These are phyloP conservation scores for Arvicanthis niloticus DNA, from an alignment of 2,113 vertebrate genomes.

Conservation along the genomic window DNA sequence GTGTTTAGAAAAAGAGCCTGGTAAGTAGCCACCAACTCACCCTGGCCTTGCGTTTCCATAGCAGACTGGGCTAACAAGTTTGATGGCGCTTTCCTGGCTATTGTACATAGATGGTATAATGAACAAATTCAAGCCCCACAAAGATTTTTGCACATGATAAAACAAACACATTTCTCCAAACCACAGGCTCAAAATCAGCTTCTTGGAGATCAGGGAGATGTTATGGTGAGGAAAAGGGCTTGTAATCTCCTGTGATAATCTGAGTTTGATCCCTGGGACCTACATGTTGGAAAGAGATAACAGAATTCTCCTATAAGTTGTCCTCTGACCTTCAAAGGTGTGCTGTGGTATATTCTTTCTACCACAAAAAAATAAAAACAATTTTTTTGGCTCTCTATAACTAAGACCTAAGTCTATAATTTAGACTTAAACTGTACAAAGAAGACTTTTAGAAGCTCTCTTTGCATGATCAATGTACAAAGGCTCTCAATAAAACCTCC, in stretches of 20 bases:
- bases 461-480: background rate
- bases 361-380: background rate
- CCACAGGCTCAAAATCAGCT: background rate
- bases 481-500: background rate
- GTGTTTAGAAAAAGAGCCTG: background rate
- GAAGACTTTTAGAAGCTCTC: background rate
- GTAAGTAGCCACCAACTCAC: accelerated
- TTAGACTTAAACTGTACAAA: background rate
- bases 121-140: background rate
- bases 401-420: background rate
- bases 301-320: too few relatives aligned
- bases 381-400: background rate
- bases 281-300: background rate
- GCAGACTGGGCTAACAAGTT: background rate
- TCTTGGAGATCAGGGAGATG: background rate
- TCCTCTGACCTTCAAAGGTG: background rate
- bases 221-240: background rate
- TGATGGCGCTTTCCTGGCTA: background rate
- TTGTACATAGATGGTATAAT: background rate
- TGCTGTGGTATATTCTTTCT: background rate
- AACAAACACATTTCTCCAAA: background rate
- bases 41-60: background rate
- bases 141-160: background rate
- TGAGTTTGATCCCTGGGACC: too few relatives aligned
- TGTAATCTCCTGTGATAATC: background rate